These are phyloP conservation scores for Acanthurus tractus DNA, from an alignment of 2,797 vertebrate genomes.

Conservation along the genomic window DNA sequence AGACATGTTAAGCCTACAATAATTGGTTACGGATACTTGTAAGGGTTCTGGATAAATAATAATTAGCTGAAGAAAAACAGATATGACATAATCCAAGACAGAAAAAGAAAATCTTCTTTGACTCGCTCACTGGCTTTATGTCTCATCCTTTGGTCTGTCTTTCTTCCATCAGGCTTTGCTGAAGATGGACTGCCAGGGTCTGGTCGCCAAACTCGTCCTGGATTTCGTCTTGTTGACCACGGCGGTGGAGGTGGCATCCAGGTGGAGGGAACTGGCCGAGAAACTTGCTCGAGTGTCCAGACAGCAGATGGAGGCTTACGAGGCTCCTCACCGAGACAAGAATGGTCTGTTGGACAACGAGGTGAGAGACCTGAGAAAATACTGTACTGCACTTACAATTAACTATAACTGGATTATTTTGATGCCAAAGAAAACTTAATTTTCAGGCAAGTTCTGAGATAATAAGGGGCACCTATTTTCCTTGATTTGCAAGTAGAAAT, in stretches of 20 bases:
- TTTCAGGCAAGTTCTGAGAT: too few relatives aligned
- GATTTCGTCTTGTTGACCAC: constrained; percentile 96
- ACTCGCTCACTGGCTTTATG: not conserved
- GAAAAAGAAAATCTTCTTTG: too few relatives aligned
- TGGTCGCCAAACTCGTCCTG: constrained; percentile 93
- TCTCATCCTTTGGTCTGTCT: not conserved
- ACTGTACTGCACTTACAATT: too few relatives aligned
- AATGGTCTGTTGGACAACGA: constrained; percentile 91
- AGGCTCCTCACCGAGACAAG: constrained; percentile 94
- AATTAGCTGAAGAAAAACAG: not conserved
- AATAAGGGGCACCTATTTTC: too few relatives aligned
- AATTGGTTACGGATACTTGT: too few relatives aligned
- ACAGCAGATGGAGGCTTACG: constrained; percentile 97
- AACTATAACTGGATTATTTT: too few relatives aligned
- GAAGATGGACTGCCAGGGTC: constrained; percentile 97
- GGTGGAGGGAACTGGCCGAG: constrained; percentile 96
- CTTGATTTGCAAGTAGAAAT: too few relatives aligned
- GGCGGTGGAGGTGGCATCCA: constrained; percentile 94
- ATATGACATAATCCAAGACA: too few relatives aligned
- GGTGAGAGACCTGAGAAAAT: constrained; percentile 81
- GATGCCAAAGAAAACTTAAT: too few relatives aligned
- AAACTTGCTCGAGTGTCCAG: constrained; percentile 92
- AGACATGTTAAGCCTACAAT: too few relatives aligned
- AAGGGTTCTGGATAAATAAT: not conserved
- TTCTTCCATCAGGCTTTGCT: constrained; percentile 89